Evolutionary conservation across 2,888 invertebrate genomes (phyloP), one percentile per base, ranked within the genome.

Genomic region (Lypha dubia): DNA sequence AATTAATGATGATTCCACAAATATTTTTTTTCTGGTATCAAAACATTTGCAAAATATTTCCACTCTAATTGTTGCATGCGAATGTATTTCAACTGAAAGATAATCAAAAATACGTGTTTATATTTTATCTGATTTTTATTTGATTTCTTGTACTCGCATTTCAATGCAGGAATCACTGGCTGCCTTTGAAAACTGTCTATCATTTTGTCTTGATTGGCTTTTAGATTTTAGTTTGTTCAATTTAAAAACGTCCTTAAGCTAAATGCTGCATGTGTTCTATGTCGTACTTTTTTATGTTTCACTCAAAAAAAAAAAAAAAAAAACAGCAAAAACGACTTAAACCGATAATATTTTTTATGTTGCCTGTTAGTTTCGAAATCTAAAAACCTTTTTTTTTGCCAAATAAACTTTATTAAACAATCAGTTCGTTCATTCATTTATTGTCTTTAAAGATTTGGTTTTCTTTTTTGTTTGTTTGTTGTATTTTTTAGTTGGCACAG

Each of bases 341-440:
- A 68, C 62, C 67, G 46, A 63, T 77, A 28, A 32, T 56, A 74
- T 46, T 46, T 20, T 49, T 20, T 20, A 8, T 49, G 44, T 15
- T n/a, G 17, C 17, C 20, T 49, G 7, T 65, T 32, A 35, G 56
- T 58, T 58, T 13, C 32, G 15, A n/a, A 44, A 20, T 11, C 46
- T 46, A 62, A 74, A 60, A 74, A 13, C 7, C n/a, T n/a, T n/a
- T n/a, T n/a, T n/a, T n/a, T 76, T 63, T 75, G 70, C 68, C 76
- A 81, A 81, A 81, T 74, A 84, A 84, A 84, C 77, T 81, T 81
- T 58, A 79, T 81, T 79, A 79, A 63, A 80, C 70, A 68, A 74
- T 74, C 74, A 68, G 62, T 51, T 9, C 73, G 62, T 51, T 9
- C 73, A 68, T 49, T n/a, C 11, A 24, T 68, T 53, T 5, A 13